These are phyloP conservation scores for Drosophila prosaltans DNA, from an alignment of 1,140 invertebrate species.

Conservation along the genomic window DNA sequence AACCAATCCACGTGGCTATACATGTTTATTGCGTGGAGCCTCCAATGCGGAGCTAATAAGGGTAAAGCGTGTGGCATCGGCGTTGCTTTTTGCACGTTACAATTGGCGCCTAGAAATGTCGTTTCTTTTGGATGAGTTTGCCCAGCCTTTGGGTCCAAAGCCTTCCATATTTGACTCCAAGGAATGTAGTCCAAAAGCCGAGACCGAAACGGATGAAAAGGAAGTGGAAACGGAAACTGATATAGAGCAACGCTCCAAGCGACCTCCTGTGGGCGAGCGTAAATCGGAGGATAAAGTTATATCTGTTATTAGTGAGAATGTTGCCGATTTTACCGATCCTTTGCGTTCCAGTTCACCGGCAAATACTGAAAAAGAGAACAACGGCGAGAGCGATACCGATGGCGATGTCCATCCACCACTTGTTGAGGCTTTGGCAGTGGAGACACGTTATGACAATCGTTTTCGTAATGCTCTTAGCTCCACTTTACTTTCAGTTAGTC, in stretches of 20 bases:
- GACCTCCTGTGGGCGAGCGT: constrained; percentile 43
- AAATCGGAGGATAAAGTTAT: constrained; percentile 84
- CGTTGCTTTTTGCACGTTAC: constrained; percentile 93
- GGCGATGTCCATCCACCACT: constrained; percentile 10
- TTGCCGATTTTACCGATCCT: constrained; percentile 90
- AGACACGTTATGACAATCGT: constrained; percentile 87
- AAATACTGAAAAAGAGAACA: constrained; percentile 14
- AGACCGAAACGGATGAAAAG: constrained; percentile 11
- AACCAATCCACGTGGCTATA: constrained; percentile 92
- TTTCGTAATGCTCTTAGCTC: constrained; percentile 91
- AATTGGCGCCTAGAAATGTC: constrained; percentile 96
- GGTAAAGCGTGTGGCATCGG: constrained; percentile 92
- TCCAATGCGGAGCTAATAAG: constrained; percentile 89
- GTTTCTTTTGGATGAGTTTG: constrained; percentile 90
- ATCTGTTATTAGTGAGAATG: constrained; percentile 84
- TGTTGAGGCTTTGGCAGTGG: constrained; percentile 84
- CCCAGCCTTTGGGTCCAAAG: constrained; percentile 83
- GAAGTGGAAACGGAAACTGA: constrained; percentile 33
- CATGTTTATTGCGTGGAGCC: constrained; percentile 93
- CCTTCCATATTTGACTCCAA: constrained; percentile 79
- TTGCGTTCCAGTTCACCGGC: constrained; percentile 84
- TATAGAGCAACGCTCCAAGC: constrained; percentile 44
- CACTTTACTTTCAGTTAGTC: constrained; percentile 92
- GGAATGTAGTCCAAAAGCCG: constrained; percentile 66
- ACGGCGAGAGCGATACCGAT: constrained; percentile 9